phyloP scores from a whole-genome alignment of 1,140 invertebrate species.

The Leptinotarsa defecta region DNA sequence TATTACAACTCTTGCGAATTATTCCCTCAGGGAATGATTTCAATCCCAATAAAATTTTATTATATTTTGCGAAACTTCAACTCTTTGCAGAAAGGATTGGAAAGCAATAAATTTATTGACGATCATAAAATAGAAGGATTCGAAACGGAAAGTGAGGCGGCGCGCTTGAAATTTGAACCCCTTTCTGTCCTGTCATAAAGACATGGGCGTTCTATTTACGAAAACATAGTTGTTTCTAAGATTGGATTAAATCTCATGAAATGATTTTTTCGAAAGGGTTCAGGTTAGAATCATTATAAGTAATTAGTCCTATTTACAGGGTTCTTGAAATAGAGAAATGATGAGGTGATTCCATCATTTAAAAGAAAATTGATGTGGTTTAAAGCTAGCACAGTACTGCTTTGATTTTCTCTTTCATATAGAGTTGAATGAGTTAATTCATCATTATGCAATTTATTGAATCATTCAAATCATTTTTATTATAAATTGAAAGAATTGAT shows the following conservation, averaged over 20 bases:
- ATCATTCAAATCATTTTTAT: no score
- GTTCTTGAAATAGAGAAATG: no score
- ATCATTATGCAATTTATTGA: no score
- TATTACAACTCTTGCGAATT: not conserved
- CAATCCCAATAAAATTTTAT: not conserved
- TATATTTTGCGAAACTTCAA: not conserved
- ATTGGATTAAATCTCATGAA: not conserved
- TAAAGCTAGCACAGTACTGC: no score
- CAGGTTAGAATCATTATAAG: not conserved
- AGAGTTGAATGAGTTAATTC: no score
- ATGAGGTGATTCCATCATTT: no score
- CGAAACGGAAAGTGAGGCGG: not conserved
- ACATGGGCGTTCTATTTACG: not conserved
- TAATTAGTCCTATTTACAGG: not conserved
- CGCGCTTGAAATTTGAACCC: not conserved
- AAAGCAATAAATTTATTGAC: conserved; percentile 6
- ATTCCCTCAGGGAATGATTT: not conserved
- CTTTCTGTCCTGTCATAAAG: not conserved
- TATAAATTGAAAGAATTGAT: no score
- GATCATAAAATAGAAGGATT: not conserved
- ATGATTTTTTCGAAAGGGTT: not conserved
- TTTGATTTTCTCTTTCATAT: no score
- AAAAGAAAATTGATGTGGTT: no score
- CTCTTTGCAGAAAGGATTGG: not conserved
- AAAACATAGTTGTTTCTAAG: not conserved